Percentiles rank a stretch among this genome's conserved stretches.
Conservation (phyloP, 2,888 invertebrate species). For the Diarsia dahlii region DNA sequence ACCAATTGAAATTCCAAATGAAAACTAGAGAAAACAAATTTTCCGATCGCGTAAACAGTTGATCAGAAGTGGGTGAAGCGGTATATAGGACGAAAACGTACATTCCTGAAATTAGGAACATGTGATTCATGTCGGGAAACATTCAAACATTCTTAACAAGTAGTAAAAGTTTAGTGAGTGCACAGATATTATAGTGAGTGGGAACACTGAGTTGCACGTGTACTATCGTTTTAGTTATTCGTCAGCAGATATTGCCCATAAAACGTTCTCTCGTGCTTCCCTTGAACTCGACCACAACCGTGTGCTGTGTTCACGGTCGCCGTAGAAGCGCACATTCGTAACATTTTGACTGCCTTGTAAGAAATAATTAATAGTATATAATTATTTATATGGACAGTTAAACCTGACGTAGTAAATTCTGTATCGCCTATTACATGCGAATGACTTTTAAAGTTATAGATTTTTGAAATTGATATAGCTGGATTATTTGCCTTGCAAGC, state of each 20-base stretch:
- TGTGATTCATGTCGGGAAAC: slow-evolving; percentile 66
- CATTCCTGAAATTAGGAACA: slow-evolving; percentile 62
- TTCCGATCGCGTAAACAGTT: slow-evolving; percentile 51
- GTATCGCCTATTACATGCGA: slow-evolving; percentile 12
- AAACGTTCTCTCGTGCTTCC: slow-evolving; percentile 66
- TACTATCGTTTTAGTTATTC: slow-evolving; percentile 56
- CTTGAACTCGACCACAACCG: slow-evolving; percentile 76
- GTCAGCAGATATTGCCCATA: slow-evolving; percentile 60
- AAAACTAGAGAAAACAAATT: slow-evolving; percentile 44
- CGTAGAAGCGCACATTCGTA: slow-evolving; percentile 49
- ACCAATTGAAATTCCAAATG: slow-evolving; percentile 55
- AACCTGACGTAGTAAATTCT: slow-evolving; percentile 11
- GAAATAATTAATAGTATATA: slow-evolving; percentile 59
- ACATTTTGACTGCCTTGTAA: slow-evolving; percentile 48
- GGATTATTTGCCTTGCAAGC: neutral
- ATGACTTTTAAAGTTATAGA: slow-evolving; percentile 4
- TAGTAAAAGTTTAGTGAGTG: slow-evolving; percentile 42
- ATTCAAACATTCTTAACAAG: slow-evolving; percentile 64
- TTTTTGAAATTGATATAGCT: neutral
- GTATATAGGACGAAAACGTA: slow-evolving; percentile 60
- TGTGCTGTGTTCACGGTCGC: slow-evolving; percentile 67
- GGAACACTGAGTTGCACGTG: slow-evolving; percentile 34
- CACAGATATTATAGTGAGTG: too few species aligned
- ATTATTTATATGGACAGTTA: slow-evolving; percentile 35
- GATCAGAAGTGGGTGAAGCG: slow-evolving; percentile 53